phyloP scores from a whole-genome alignment of 2,888 invertebrate species.

The Calliopum simillimum region DNA sequence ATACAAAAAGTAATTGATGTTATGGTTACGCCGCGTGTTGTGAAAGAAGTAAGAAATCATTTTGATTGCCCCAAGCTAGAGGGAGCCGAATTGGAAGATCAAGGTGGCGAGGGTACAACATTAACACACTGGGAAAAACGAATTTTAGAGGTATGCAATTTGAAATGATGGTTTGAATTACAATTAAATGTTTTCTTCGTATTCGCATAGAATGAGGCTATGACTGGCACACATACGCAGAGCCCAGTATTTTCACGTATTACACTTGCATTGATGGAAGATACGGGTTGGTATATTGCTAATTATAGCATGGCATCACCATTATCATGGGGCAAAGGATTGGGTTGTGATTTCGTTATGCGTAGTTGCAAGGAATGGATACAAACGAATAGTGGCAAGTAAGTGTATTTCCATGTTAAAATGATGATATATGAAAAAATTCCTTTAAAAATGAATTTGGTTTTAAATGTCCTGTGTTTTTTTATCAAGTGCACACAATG shows the following conservation, averaged over 20 bases:
- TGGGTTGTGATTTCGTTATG: slow-evolving; percentile 95
- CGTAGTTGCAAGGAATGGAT: slow-evolving; percentile 98
- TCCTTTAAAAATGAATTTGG: too few species aligned
- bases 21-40: slow-evolving; percentile 92
- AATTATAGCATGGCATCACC: slow-evolving; percentile 90
- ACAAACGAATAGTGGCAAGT: slow-evolving; percentile 78
- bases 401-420: slow-evolving; percentile 44
- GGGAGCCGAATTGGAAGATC: slow-evolving; percentile 98
- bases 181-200: background rate
- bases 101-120: slow-evolving; percentile 97
- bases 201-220: slow-evolving; percentile 88
- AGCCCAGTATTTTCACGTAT: slow-evolving; percentile 96
- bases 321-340: slow-evolving; percentile 88
- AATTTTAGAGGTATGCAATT: slow-evolving; percentile 86
- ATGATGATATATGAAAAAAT: too few species aligned
- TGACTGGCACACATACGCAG: slow-evolving; percentile 99
- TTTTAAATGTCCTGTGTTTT: background rate
- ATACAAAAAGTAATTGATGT: slow-evolving; percentile 83
- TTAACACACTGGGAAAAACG: slow-evolving; percentile 99
- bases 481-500: slow-evolving; percentile 11
- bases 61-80: slow-evolving; percentile 89
- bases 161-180: background rate
- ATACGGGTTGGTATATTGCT: slow-evolving; percentile 96
- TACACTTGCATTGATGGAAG: slow-evolving; percentile 96
- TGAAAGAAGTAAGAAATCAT: slow-evolving; percentile 85